Evolutionary conservation across 2,113 vertebrate species (phyloP).

Genomic region (Henicopernis longicauda): DNA sequence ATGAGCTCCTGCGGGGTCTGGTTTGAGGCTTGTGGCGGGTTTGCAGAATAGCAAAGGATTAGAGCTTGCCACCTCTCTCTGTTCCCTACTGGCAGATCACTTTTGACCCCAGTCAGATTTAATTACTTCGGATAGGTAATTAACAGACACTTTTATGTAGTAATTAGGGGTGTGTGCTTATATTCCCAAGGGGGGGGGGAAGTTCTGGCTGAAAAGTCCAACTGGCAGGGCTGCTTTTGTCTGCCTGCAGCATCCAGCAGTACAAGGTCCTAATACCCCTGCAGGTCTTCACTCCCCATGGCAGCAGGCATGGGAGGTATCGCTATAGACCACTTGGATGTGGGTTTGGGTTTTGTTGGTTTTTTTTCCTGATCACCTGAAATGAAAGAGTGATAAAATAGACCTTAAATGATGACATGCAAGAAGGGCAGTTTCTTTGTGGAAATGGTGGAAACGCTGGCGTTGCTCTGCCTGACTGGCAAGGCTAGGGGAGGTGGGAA

Average conservation of each 20-base stretch:
- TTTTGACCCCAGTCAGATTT: neutral
- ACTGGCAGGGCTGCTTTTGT: neutral
- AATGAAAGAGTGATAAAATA: neutral
- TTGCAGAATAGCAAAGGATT: neutral
- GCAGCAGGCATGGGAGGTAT: neutral
- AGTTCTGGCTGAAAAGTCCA: neutral
- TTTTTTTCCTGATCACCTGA: neutral
- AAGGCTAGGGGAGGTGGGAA: neutral
- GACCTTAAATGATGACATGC: neutral
- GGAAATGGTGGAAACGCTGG: neutral
- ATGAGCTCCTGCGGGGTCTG: neutral
- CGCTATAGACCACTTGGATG: neutral
- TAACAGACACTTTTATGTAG: neutral
- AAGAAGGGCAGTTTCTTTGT: neutral
- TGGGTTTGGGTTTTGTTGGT: neutral
- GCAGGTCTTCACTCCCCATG: neutral
- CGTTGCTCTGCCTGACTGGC: neutral
- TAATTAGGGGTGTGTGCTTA: neutral
- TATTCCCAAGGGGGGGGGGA: neutral
- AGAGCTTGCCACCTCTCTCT: neutral
- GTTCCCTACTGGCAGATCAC: neutral
- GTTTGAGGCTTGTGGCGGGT: neutral
- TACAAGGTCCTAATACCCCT: neutral
- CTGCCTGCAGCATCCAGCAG: neutral
- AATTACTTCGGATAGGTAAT: neutral